These are phyloP conservation scores for Cydia fagiglandana DNA, from an alignment of 1,140 invertebrate genomes.

Conservation along the genomic window DNA sequence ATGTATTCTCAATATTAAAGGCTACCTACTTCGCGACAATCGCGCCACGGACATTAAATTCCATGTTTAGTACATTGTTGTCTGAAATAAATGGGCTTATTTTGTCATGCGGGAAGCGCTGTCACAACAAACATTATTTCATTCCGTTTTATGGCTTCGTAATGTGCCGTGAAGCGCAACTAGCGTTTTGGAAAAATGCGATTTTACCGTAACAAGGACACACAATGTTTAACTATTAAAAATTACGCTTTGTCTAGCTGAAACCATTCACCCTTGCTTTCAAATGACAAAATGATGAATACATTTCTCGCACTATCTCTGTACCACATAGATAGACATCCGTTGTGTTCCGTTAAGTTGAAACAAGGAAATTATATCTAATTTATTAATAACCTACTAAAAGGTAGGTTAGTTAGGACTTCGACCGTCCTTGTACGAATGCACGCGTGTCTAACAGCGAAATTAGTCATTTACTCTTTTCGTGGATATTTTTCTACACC, in stretches of 20 bases:
- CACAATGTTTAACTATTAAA: slow-evolving; percentile 49
- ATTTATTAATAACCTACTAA: background rate
- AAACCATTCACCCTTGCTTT: background rate
- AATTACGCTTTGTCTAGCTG: slow-evolving; percentile 18
- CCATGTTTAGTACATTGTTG: slow-evolving; percentile 72
- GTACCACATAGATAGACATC: background rate
- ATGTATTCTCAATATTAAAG: slow-evolving; percentile 45
- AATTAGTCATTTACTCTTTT: too few relatives aligned
- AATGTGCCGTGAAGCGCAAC: slow-evolving; percentile 66
- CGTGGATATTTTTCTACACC: too few relatives aligned
- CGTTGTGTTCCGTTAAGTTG: too few relatives aligned
- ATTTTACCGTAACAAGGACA: slow-evolving; percentile 62
- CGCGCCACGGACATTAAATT: slow-evolving; percentile 66
- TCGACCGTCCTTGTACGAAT: too few relatives aligned
- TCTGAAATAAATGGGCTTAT: slow-evolving; percentile 67
- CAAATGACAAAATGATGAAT: background rate
- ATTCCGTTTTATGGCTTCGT: slow-evolving; percentile 72
- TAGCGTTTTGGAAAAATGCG: slow-evolving; percentile 61
- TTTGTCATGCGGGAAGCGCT: slow-evolving; percentile 71
- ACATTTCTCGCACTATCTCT: background rate
- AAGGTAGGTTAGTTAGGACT: too few relatives aligned
- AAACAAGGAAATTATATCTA: background rate
- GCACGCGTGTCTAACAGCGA: too few relatives aligned
- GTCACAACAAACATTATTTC: slow-evolving; percentile 78
- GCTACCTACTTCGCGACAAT: slow-evolving; percentile 40